phyloP scores from a whole-genome alignment of 2,888 invertebrate genomes.

The Disparrhopalites patrizii region DNA sequence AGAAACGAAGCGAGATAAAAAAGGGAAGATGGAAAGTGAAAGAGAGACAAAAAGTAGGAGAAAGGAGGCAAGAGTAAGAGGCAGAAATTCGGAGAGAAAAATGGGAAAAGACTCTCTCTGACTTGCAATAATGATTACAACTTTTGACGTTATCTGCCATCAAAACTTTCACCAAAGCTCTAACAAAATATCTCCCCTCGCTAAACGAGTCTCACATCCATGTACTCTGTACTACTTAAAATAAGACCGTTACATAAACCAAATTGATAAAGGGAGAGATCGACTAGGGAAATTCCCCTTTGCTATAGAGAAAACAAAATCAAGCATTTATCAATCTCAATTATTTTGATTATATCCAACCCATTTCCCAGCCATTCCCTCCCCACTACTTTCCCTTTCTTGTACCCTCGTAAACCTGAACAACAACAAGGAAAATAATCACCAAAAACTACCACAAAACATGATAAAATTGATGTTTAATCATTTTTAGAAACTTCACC shows the following conservation, averaged over 20 bases:
- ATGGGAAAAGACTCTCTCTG: not conserved
- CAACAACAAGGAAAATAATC: not conserved
- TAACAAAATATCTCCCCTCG: not conserved
- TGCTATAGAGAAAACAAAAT: not conserved
- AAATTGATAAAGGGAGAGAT: not conserved
- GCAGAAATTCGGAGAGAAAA: too few species aligned
- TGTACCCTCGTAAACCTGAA: not conserved
- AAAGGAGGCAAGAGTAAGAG: too few species aligned
- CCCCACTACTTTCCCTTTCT: not conserved
- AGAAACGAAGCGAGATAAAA: not conserved
- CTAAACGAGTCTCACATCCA: not conserved
- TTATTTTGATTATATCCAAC: slow-evolving; percentile 7
- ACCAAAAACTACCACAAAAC: too few species aligned
- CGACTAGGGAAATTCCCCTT: not conserved
- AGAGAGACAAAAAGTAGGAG: not conserved
- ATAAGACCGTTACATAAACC: too few species aligned
- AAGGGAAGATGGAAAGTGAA: not conserved
- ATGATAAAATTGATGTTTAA: too few species aligned
- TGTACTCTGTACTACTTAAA: not conserved
- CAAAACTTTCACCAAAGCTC: not conserved
- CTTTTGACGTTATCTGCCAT: slow-evolving; percentile 16
- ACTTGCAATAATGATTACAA: slow-evolving; percentile 13
- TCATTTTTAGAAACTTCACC: not conserved
- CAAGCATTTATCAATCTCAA: slow-evolving; percentile 16
- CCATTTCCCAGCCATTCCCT: slow-evolving; percentile 3